Base-by-base conservation (phyloP, 2,113 vertebrate species). In the Eulemur rufifrons region DNA sequence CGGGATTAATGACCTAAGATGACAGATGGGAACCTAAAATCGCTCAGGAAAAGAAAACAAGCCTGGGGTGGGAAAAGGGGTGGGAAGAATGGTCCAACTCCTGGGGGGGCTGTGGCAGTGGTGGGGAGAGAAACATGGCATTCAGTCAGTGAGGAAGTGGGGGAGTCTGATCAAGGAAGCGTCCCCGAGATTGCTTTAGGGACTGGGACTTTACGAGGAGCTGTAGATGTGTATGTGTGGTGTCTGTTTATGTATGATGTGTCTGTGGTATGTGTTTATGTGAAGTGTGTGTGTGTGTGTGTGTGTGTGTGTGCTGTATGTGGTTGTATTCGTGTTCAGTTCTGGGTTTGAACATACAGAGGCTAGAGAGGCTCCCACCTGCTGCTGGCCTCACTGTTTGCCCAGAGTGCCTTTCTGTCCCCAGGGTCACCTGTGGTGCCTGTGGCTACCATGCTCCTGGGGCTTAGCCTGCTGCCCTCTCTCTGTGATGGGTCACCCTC, bases 21-120 rank as follows among this genome's bases (percentile, higher is more conserved):
- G 92, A 96, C 91, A 96, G 86, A 96, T 97, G 95, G 95, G 94
- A 97, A 97, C 93, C 90, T 96, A 95, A 97, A 90, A 95, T 96
- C 18, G 1, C 86, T 56, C 78, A 90, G 95, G 82, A 88, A 97
- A 94, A 92, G 93, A 96, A 97, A 96, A 96, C 34, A 92, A 94
- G 82, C 54, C 1, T 34, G 20, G 27, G 39, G 73, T 18, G 4
- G 73, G 71, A 76, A 73, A 42, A 50, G 56, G 78, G 54, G 82
- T 81, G 34, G 81, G 42, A 45, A 59, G 76, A 47, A 66, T 59
- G 6, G 81, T n/a, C 32, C 34, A n/a, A 17, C 29, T 93, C 39
- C 20, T 63, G 34, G 23, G 29, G n/a, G n/a, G 32, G 18, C 5
- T 42, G 45, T 25, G 45, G 52, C 6, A 8, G 37, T 2, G 5